These are phyloP conservation scores for Pterocles orientalis DNA, from an alignment of 2,113 vertebrate genomes.

Conservation along the genomic window DNA sequence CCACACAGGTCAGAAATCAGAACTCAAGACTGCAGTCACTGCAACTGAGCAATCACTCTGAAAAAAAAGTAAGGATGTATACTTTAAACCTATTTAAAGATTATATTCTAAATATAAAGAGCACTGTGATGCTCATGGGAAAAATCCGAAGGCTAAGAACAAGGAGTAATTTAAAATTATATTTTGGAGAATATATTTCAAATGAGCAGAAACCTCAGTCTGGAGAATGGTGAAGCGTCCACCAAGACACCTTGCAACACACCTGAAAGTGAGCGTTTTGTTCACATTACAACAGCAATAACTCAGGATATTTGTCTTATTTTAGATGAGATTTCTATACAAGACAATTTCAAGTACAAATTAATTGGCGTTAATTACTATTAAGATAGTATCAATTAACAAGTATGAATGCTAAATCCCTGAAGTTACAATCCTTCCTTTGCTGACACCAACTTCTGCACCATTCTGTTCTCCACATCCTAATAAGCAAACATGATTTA, in stretches of 20 bases:
- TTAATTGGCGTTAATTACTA: not conserved
- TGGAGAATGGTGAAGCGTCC: not conserved
- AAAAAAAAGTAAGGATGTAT: not conserved
- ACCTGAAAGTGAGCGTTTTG: not conserved
- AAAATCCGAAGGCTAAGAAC: not conserved
- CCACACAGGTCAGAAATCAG: not conserved
- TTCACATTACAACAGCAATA: not conserved
- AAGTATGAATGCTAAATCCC: not conserved
- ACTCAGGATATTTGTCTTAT: not conserved
- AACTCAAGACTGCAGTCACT: not conserved
- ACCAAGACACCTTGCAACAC: not conserved
- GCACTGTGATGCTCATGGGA: not conserved
- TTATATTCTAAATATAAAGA: not conserved
- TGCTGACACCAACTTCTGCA: not conserved
- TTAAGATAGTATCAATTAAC: not conserved
- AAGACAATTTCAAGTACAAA: not conserved
- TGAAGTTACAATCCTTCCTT: not conserved
- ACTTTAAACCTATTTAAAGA: not conserved
- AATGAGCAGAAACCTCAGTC: not conserved
- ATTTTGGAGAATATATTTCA: not conserved
- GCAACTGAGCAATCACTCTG: not conserved
- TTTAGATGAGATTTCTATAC: not conserved
- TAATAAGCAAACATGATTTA: not conserved
- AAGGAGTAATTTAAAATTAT: not conserved
- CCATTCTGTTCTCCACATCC: not conserved